Base-by-base conservation (phyloP, 2,113 vertebrate species). In the Syngnathus typhle region DNA sequence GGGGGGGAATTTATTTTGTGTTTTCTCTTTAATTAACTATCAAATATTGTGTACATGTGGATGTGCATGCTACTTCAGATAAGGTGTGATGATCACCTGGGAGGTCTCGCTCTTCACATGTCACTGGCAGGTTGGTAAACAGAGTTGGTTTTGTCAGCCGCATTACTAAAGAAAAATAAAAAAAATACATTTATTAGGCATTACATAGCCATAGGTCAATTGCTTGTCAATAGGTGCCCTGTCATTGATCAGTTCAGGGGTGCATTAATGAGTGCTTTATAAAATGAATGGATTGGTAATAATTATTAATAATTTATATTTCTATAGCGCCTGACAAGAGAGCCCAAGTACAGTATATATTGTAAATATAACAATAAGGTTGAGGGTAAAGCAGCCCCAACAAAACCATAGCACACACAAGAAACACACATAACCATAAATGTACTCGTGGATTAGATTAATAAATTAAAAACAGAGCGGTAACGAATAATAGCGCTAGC, bases 51-150 rank as follows among this genome's bases (percentile, higher is more conserved):
- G 41, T 37, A 59, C 16, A 41, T 27, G 12, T 18, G 1, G 21
- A 51, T 13, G 1, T 36, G 46, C 0, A n/a, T 19, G n/a, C 2
- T 19, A 0, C 19, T 3, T 41, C 54, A 56, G 32, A 55, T 10
- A 55, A 13, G 44, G 32, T 44, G 47, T 63, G 23, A 60, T 18
- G 1, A 77, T 82, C 91, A 98, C 97, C 96, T 89, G 97, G 96
- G 37, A 99, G 93, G 84, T 99, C 96, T 86, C 94, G 87, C 64
- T 95, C 95, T 88, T 99, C 96, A 90, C 97, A 98, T 0, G 96
- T 97, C 85, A 98, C 96, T 0, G 95, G 96, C 86, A 98, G 86
- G 87, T 98, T 98, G 69, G 96, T 99, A 89, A 98, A 98, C 64
- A 99, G 93, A 3, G 97, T 98, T 37, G 97, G 97, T 78, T 98